phyloP scores from a whole-genome alignment of 2,888 invertebrate species.

The Melanostoma scalare region DNA sequence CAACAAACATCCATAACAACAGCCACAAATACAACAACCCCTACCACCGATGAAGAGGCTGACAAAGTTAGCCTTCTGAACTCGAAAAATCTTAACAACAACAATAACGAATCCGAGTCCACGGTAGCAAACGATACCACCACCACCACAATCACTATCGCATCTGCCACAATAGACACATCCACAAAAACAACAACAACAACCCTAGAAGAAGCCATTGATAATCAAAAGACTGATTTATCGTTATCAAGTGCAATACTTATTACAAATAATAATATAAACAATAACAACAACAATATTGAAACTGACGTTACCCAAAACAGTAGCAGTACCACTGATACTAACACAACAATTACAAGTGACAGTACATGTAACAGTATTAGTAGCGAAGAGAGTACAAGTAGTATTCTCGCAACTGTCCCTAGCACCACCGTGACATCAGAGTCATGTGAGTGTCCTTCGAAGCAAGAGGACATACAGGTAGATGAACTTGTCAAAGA shows the following conservation, averaged over 20 bases:
- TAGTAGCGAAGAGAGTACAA: constrained; percentile 47
- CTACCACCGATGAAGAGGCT: constrained; percentile 64
- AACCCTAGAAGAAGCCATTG: constrained; percentile 75
- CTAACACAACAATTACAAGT: constrained; percentile 54
- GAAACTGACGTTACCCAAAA: constrained; percentile 76
- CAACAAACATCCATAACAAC: constrained; percentile 62
- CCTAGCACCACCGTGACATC: constrained; percentile 73
- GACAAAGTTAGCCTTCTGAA: constrained; percentile 78
- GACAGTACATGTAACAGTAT: constrained; percentile 40
- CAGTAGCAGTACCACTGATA: constrained; percentile 73
- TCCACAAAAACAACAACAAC: constrained; percentile 16
- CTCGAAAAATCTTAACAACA: constrained; percentile 79
- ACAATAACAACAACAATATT: constrained; percentile 58
- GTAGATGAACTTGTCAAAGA: constrained; percentile 76
- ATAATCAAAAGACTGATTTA: constrained; percentile 81
- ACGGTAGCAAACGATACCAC: constrained; percentile 57
- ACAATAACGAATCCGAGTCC: constrained; percentile 71
- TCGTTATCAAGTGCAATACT: constrained; percentile 77
- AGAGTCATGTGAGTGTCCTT: constrained; percentile 67
- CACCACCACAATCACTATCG: constrained; percentile 70
- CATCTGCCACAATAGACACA: constrained; percentile 59
- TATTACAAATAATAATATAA: constrained; percentile 67
- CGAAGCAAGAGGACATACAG: constrained; percentile 70
- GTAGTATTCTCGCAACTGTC: constrained; percentile 36
- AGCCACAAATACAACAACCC: constrained; percentile 48